A percentile compares a stretch with the other conserved stretches of the same genome.
phyloP scores from a whole-genome alignment of 2,888 invertebrate species.

The Dysmachus trigonus region DNA sequence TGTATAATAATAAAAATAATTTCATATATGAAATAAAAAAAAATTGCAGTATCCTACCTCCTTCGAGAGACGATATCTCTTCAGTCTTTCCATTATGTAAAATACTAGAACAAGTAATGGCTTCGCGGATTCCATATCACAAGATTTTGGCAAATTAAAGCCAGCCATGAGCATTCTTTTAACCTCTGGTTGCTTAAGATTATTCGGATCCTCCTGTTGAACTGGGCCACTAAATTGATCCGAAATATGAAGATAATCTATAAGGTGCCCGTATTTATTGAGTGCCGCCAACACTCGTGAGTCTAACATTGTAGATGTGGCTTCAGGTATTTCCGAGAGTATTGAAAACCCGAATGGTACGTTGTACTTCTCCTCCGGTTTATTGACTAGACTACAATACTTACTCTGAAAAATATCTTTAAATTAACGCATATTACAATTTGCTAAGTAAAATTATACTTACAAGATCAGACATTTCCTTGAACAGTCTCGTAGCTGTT shows the following conservation, averaged over 20 bases:
- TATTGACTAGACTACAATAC: conserved; percentile 81
- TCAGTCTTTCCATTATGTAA: conserved; percentile 91
- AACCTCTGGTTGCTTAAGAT: conserved; percentile 78
- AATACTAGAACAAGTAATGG: conserved; percentile 89
- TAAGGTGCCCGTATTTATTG: conserved; percentile 80
- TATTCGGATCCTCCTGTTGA: conserved; percentile 81
- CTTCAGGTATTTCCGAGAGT: conserved; percentile 92
- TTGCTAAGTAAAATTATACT: conserved; percentile 52
- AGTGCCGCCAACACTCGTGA: conserved; percentile 79
- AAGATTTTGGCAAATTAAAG: conserved; percentile 77
- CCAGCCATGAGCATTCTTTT: conserved; percentile 84
- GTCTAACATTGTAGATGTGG: conserved; percentile 84
- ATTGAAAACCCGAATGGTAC: conserved; percentile 78
- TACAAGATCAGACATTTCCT: conserved; percentile 94
- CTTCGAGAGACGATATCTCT: conserved; percentile 84
- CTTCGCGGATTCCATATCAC: conserved; percentile 73
- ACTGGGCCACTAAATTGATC: conserved; percentile 95
- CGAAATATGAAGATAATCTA: conserved; percentile 97
- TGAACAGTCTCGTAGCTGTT: conserved; percentile 81
- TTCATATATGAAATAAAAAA: not conserved
- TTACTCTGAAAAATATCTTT: conserved; percentile 68
- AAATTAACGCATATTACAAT: not conserved
- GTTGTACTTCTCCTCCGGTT: conserved; percentile 82
- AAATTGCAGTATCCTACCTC: conserved; percentile 73
- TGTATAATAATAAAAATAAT: not conserved